Conservation (phyloP, 2,113 vertebrate genomes). For the Donacobius atricapilla region DNA sequence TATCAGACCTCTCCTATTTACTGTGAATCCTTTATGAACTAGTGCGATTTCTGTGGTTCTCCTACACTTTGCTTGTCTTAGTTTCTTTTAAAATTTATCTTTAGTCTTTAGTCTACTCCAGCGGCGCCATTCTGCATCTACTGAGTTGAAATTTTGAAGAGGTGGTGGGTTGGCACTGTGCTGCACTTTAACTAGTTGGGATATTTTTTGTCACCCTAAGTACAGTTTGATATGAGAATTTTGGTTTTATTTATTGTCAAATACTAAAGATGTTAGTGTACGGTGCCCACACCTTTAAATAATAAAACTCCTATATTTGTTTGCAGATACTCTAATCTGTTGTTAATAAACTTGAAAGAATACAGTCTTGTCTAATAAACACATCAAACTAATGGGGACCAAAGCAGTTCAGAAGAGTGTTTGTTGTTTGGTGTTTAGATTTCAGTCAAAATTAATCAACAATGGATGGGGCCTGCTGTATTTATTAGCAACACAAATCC, state of each 20-base stretch:
- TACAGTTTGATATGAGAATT: conserved; percentile 6
- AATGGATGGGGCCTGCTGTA: conserved; percentile 70
- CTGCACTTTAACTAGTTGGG: neutral
- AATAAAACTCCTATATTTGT: conserved; percentile 66
- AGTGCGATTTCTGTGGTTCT: neutral
- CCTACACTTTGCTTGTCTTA: neutral
- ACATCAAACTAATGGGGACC: conserved; percentile 76
- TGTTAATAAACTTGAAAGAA: conserved; percentile 81
- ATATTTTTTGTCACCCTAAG: neutral
- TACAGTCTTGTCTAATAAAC: conserved; percentile 77
- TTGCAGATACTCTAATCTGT: conserved; percentile 76
- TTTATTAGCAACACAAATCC: conserved; percentile 76
- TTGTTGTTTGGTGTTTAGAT: conserved; percentile 81
- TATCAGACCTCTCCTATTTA: neutral
- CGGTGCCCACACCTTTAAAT: conserved; percentile 45
- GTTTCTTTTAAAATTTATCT: neutral
- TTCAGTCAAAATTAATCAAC: conserved; percentile 79
- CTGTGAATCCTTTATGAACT: neutral
- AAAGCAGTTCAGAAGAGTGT: conserved; percentile 69
- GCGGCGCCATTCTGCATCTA: neutral
- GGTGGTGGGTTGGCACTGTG: neutral
- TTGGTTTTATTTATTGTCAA: conserved; percentile 45
- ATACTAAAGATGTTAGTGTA: conserved; percentile 21
- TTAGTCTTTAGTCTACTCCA: neutral
- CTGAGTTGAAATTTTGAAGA: neutral